phyloP scores from a whole-genome alignment of 2,888 invertebrate species.

The Meta bourneti region DNA sequence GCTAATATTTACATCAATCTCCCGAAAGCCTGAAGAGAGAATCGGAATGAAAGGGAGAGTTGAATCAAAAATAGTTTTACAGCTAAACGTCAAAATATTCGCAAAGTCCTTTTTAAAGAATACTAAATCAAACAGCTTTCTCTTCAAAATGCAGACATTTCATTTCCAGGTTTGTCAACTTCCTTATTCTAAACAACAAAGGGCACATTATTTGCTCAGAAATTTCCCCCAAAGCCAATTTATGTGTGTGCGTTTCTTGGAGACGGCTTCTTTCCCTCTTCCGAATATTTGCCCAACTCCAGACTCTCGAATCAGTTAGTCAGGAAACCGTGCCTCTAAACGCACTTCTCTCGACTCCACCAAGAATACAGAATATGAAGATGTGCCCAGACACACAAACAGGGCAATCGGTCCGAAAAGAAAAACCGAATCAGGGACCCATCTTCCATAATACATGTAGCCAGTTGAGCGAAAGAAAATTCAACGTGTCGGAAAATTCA shows the following conservation, averaged over 20 bases:
- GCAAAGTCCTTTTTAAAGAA: too few species aligned
- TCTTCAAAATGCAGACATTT: too few species aligned
- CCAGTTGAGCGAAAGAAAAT: constrained; percentile 14
- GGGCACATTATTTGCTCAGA: too few species aligned
- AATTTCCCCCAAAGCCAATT: too few species aligned
- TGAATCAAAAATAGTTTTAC: too few species aligned
- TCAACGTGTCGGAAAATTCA: constrained; percentile 64
- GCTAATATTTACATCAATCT: too few species aligned
- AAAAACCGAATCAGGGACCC: not conserved
- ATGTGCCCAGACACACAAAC: not conserved
- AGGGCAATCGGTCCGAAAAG: constrained; percentile 20
- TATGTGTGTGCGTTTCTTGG: not conserved
- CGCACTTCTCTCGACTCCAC: not conserved
- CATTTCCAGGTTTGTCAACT: too few species aligned
- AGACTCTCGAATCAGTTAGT: not conserved
- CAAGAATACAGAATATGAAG: constrained; percentile 15
- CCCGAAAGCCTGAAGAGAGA: too few species aligned
- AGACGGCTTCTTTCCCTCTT: not conserved
- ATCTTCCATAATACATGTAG: not conserved
- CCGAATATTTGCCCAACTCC: not conserved
- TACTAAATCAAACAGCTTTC: too few species aligned
- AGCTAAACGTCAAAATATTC: too few species aligned
- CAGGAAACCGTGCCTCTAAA: not conserved
- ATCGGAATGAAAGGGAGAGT: too few species aligned
- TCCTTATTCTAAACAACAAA: too few species aligned